Evolutionary conservation across 2,113 vertebrate species (phyloP).

Genomic region (Plectropomus leopardus): DNA sequence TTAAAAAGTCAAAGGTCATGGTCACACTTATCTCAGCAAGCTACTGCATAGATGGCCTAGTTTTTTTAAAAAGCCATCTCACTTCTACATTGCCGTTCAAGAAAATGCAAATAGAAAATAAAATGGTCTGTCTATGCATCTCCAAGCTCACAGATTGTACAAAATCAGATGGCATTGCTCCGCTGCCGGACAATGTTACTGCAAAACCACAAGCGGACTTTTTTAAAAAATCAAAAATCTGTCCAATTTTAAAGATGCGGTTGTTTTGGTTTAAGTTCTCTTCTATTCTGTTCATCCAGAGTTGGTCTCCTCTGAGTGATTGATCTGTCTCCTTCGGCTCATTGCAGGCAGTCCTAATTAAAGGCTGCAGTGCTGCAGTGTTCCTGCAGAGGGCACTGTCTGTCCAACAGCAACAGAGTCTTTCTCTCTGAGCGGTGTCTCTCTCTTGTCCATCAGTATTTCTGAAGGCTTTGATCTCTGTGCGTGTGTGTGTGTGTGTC

Average conservation of each 20-base stretch:
- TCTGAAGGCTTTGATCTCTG: conserved; percentile 35
- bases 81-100: no score
- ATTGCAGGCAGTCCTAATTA: conserved; percentile 41
- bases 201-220: not conserved
- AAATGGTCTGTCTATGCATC: not conserved
- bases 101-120: no score
- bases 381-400: conserved; percentile 58
- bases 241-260: not conserved
- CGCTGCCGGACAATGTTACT: no score
- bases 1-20: no score
- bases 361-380: conserved; percentile 18
- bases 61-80: no score
- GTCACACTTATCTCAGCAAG: no score
- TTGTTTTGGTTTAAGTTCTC: not conserved
- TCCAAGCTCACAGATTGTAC: no score
- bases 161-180: no score
- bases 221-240: not conserved
- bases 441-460: conserved; percentile 24
- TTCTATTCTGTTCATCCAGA: conserved; percentile 22
- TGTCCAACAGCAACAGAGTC: not conserved
- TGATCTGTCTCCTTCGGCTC: conserved; percentile 32
- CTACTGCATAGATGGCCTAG: no score
- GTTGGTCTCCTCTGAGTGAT: conserved; percentile 38
- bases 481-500: conserved; percentile 26
- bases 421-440: conserved; percentile 8